Conservation (phyloP, 2,797 vertebrate genomes). For the Danio jaintianensis region DNA sequence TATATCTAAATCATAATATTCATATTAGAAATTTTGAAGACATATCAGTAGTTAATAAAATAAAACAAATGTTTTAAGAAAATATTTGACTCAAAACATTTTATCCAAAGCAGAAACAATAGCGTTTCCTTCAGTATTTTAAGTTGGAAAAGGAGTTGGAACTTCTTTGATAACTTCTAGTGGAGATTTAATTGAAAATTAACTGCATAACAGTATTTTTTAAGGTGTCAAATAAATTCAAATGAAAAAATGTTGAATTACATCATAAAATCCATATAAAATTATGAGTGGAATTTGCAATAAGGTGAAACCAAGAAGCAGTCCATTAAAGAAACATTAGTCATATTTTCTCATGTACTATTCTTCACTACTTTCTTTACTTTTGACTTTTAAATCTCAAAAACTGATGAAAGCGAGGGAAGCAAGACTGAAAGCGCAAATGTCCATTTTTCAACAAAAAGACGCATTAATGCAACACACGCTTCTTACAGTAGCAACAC, state of each 20-base stretch:
- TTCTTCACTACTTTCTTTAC: slow-evolving; percentile 38
- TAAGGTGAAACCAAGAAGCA: slow-evolving; percentile 48
- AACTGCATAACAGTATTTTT: slow-evolving; percentile 19
- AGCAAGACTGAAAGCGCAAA: slow-evolving; percentile 14
- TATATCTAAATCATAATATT: too few species aligned
- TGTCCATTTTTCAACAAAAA: slow-evolving; percentile 17
- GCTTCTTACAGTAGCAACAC: slow-evolving; percentile 5
- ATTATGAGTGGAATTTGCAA: slow-evolving; percentile 45
- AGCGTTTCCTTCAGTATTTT: background rate
- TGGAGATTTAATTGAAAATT: slow-evolving; percentile 29
- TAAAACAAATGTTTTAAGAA: too few species aligned
- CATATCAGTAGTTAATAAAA: too few species aligned
- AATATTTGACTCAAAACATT: too few species aligned
- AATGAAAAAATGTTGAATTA: slow-evolving; percentile 31
- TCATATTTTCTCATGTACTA: slow-evolving; percentile 42
- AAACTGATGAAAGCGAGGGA: slow-evolving; percentile 38
- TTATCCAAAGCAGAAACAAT: background rate
- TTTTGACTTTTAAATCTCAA: slow-evolving; percentile 40
- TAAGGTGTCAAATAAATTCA: slow-evolving; percentile 35
- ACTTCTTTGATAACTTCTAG: background rate
- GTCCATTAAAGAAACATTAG: slow-evolving; percentile 46
- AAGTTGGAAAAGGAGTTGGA: background rate
- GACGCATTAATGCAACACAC: slow-evolving; percentile 16
- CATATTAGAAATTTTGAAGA: too few species aligned
- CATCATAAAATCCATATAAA: slow-evolving; percentile 47